Percentiles rank a stretch among this genome's conserved stretches.
These are phyloP conservation scores for Timandra comae DNA, from an alignment of 2,888 invertebrate genomes.

Conservation along the genomic window DNA sequence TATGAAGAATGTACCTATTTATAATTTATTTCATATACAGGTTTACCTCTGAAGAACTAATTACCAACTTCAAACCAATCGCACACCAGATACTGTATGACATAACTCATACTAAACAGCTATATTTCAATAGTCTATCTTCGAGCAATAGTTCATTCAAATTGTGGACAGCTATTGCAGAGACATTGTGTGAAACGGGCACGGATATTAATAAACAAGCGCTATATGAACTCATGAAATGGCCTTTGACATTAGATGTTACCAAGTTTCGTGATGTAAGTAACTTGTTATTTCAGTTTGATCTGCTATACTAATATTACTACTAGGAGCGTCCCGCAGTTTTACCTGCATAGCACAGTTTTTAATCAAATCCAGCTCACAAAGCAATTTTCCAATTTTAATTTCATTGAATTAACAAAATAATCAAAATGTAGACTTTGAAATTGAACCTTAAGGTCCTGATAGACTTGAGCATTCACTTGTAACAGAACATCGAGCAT, in stretches of 20 bases:
- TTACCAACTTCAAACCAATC: conserved; percentile 30
- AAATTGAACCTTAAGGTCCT: no score
- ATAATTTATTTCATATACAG: conserved; percentile 14
- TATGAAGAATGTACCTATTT: background rate
- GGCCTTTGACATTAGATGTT: conserved; percentile 39
- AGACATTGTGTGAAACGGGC: conserved; percentile 27
- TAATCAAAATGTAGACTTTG: no score
- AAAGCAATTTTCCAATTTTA: no score
- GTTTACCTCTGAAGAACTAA: conserved; percentile 12
- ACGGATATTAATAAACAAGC: conserved; percentile 15
- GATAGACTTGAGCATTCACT: no score
- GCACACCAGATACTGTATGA: conserved; percentile 29
- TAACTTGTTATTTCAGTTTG: no score
- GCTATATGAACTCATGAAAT: conserved; percentile 32
- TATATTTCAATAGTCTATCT: conserved; percentile 28
- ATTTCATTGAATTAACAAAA: no score
- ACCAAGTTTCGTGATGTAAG: no score
- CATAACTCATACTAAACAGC: conserved; percentile 6
- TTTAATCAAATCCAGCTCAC: background rate
- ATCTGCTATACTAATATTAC: no score
- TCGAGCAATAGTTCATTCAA: conserved; percentile 28
- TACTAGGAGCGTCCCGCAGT: conserved; percentile 14
- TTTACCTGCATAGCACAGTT: background rate
- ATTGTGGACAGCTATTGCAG: conserved; percentile 47
- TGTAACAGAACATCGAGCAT: no score